These are phyloP conservation scores for Arnoldichthys spilopterus DNA, from an alignment of 2,797 vertebrate genomes.

Conservation along the genomic window DNA sequence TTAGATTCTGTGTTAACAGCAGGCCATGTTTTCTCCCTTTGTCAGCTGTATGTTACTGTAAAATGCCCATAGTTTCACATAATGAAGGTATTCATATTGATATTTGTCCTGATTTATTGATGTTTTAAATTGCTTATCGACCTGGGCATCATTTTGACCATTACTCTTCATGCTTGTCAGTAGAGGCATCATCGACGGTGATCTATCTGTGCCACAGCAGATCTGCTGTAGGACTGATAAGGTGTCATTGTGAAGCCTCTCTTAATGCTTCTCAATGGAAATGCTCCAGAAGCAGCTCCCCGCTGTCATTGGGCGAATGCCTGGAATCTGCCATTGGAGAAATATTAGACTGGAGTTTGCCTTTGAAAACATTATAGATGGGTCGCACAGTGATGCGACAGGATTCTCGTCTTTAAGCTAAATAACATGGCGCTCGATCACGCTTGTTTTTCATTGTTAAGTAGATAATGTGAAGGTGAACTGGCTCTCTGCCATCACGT, in stretches of 20 bases:
- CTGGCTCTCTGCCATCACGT: background rate
- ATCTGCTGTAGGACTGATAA: constrained; percentile 46
- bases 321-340: constrained; percentile 37
- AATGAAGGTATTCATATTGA: too few relatives aligned
- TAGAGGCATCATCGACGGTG: constrained; percentile 25
- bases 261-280: constrained; percentile 23
- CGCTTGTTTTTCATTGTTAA: background rate
- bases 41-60: too few relatives aligned
- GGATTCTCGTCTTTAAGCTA: background rate
- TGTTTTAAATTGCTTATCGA: too few relatives aligned
- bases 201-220: constrained; percentile 3
- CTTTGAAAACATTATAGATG: constrained; percentile 22
- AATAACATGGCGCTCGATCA: background rate
- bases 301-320: constrained; percentile 36
- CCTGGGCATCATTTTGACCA: background rate
- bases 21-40: too few relatives aligned
- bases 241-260: constrained; percentile 29
- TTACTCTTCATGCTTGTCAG: constrained; percentile 6
- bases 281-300: constrained; percentile 16
- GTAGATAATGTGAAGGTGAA: background rate
- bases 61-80: too few relatives aligned
- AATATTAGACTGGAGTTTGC: constrained; percentile 12
- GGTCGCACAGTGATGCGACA: background rate
- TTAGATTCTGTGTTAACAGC: too few relatives aligned
- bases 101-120: too few relatives aligned